Base-by-base conservation (phyloP, 2,797 vertebrate genomes). In the Otolemur crassicaudatus region DNA sequence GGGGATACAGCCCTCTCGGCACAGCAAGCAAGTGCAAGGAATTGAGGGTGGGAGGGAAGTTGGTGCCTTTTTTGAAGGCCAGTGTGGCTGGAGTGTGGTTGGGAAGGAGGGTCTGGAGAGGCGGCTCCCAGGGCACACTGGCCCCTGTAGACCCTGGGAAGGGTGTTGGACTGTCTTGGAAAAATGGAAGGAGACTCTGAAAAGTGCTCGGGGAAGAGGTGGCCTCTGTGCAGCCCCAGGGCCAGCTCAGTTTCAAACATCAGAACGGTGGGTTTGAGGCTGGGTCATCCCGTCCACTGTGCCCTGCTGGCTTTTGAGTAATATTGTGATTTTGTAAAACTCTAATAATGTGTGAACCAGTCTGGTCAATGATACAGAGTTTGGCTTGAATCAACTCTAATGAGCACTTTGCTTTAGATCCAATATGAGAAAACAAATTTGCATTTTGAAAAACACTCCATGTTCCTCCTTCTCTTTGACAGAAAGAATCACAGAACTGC, bases 191-290 rank as follows among this genome's bases (percentile, higher is more conserved):
- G 72, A 86, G 7, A 63, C 19, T 53, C 27, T 23, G 65, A 19
- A n/a, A 58, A 40, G 34, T 0, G 2, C 20, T 65, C 37, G 3
- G 0, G 20, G 69, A 31, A 12, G 53, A 87, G 22, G 31, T 37
- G 31, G 40, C 2, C 23, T 1, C 22, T 4, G 7, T 12, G 4
- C 7, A 10, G 14, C 23, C 34, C 4, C 1, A 2, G 0, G 1
- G n/a, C 14, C 0, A 9, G 29, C 25, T 75, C 12, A 13, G 75
- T n/a, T 43, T 14, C 10, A 31, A 16, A 31, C 10, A 20, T 14
- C 49, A 20, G 49, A 34, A 46, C 27, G 43, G 31, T 3, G 11
- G 2, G 2, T 22, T 0, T 22, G 70, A 34, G 49, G 9, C 80
- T 22, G 1, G 46, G 65, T 22, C 79, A 34, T 27, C 27, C 16